phyloP scores from a whole-genome alignment of 1,140 invertebrate genomes.

The Cydia splendana region DNA sequence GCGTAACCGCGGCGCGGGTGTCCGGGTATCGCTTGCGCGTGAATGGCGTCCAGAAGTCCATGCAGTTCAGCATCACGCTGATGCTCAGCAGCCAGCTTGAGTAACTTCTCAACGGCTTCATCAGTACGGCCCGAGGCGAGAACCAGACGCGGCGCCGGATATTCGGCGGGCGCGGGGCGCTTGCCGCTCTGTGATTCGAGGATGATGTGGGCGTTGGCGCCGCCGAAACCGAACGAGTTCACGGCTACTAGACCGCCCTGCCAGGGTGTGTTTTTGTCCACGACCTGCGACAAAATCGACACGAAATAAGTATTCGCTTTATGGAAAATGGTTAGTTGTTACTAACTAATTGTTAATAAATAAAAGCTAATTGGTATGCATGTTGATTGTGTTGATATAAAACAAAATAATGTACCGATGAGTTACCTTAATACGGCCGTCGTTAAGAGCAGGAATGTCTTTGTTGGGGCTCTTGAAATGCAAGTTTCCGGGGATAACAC shows the following conservation, averaged over 20 bases:
- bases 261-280: constrained; percentile 89
- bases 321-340: neutral
- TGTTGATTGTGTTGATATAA: too few relatives aligned
- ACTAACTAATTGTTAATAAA: too few relatives aligned
- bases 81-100: constrained; percentile 82
- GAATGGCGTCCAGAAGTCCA: constrained; percentile 87
- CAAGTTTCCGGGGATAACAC: constrained; percentile 93
- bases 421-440: constrained; percentile 89
- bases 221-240: constrained; percentile 99
- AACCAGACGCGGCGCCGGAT: constrained; percentile 85
- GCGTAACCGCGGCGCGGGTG: constrained; percentile 90
- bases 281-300: constrained; percentile 80
- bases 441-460: constrained; percentile 92
- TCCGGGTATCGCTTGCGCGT: constrained; percentile 84
- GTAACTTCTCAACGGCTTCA: constrained; percentile 86
- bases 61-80: constrained; percentile 88
- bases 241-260: constrained; percentile 92
- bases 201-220: constrained; percentile 96
- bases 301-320: neutral
- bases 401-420: neutral
- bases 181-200: constrained; percentile 83
- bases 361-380: too few relatives aligned
- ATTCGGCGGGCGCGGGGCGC: constrained; percentile 69
- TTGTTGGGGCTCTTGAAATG: constrained; percentile 93
- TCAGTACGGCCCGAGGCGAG: constrained; percentile 92